Base-by-base conservation (phyloP, 2,113 vertebrate species). In the Uropsilus gracilis region DNA sequence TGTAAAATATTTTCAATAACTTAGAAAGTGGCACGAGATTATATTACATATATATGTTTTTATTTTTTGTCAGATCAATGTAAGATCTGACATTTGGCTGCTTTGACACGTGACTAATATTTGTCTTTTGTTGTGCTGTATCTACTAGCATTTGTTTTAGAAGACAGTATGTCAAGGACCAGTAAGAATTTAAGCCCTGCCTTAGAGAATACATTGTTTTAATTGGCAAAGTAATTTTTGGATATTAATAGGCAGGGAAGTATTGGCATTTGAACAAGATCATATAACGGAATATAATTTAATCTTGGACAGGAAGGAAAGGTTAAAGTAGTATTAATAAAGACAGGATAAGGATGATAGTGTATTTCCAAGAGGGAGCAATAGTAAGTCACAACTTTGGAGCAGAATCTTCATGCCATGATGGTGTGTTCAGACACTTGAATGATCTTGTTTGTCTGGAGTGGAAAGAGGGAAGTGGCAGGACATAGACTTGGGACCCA, bases 161-260 rank as follows among this genome's bases (percentile, higher is more conserved):
- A 61, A 48, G 32, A 92, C 18, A 61, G 11, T 48, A 44, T 72
- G 24, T 86, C 17, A 50, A 34, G 55, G 48, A 18, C 1, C 7
- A 2, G 57, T 59, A 66, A 71, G 59, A 82, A 77, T 72, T 46
- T 53, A 93, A 39, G 57, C 18, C 8, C 86, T 24, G 63, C 64
- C 37, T 93, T 83, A 75, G 9, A 78, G 16, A 69, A 37, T 71
- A 0, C 8, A 46, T 11, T 85, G 69, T 2, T 8, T 48, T 80
- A 83, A 82, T 69, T 91, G 86, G 16, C 86, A 55, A 93, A 76
- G 8, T 63, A 88, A 71, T 61, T 8, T 71, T 42, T 61, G 63
- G 22, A 28, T 53, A 75, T 6, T 63, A 82, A 34, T 12, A 26
- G 2, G 64, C 32, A 81, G 75, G n/a, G 77, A 75, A 75, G 8